Evolutionary conservation across 2,797 vertebrate genomes (phyloP).

Genomic region (Poecilia velifera): DNA sequence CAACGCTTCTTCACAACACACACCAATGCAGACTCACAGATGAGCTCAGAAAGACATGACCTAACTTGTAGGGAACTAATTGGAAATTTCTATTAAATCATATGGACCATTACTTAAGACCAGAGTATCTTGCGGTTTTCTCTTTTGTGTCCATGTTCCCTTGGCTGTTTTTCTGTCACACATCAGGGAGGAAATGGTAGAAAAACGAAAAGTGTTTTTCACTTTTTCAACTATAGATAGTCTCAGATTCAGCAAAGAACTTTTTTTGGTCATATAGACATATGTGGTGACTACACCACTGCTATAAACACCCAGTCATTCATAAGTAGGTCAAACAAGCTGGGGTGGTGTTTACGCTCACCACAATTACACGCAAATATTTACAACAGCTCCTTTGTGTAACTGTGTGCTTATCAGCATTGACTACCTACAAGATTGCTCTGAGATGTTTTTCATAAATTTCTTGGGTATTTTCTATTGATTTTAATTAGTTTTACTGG

Average conservation of each 20-base stretch:
- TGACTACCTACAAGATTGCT: background rate
- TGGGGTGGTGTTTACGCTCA: conserved; percentile 49
- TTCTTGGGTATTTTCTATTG: background rate
- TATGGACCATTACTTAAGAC: conserved; percentile 39
- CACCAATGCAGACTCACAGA: conserved; percentile 1
- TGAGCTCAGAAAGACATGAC: background rate
- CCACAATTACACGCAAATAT: conserved; percentile 64
- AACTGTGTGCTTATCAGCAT: conserved; percentile 5
- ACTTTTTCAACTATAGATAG: conserved; percentile 35
- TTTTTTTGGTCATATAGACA: conserved; percentile 4
- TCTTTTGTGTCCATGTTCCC: conserved; percentile 33
- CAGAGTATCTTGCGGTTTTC: conserved; percentile 49
- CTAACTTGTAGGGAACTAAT: conserved; percentile 10
- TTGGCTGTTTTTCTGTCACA: conserved; percentile 52
- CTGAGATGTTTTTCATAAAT: background rate
- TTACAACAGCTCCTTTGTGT: conserved; percentile 40
- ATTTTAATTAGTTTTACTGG: background rate
- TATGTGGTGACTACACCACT: conserved; percentile 37
- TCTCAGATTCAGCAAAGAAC: conserved; percentile 29
- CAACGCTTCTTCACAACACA: conserved; percentile 9
- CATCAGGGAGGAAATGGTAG: conserved; percentile 44
- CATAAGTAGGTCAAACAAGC: conserved; percentile 72
- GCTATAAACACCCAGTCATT: conserved; percentile 48
- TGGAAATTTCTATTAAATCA: conserved; percentile 42
- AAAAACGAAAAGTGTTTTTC: conserved; percentile 37